These are phyloP conservation scores for Hydrolagus affinis DNA, from an alignment of 2,113 vertebrate species.

Conservation along the genomic window DNA sequence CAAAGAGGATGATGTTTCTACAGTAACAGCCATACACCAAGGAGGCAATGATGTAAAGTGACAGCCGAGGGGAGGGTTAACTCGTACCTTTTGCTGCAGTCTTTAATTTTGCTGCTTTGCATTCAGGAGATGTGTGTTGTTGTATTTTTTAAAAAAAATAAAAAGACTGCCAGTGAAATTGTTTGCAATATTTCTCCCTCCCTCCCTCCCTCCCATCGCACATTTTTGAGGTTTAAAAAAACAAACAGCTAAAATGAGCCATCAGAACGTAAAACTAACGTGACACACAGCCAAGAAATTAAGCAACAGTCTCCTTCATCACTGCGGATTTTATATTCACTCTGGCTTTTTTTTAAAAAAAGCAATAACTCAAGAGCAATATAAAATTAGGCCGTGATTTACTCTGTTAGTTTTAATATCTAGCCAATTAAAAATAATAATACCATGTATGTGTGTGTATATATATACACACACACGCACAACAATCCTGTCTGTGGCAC, in stretches of 20 bases:
- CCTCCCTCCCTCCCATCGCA: neutral
- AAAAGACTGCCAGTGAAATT: slow-evolving; percentile 24
- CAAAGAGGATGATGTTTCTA: slow-evolving; percentile 19
- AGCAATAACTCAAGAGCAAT: too few relatives aligned
- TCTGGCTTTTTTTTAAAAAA: too few relatives aligned
- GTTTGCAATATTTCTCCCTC: neutral
- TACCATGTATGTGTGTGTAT: too few relatives aligned
- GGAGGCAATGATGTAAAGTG: slow-evolving; percentile 15
- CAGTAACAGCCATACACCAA: neutral
- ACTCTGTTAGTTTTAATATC: too few relatives aligned
- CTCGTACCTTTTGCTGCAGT: neutral
- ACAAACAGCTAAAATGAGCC: too few relatives aligned
- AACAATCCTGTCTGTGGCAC: too few relatives aligned
- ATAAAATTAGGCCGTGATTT: too few relatives aligned
- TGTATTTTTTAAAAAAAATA: neutral
- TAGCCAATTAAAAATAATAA: too few relatives aligned
- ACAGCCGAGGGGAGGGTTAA: neutral
- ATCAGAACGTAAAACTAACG: neutral
- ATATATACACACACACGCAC: too few relatives aligned
- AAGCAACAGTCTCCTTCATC: too few relatives aligned
- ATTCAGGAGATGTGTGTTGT: neutral
- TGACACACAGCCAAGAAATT: neutral
- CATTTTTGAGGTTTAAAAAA: neutral
- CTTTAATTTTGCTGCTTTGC: neutral
- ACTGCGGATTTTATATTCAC: too few relatives aligned